Evolutionary conservation across 2,888 invertebrate genomes (phyloP).

Genomic region (Eupithecia vulgata): DNA sequence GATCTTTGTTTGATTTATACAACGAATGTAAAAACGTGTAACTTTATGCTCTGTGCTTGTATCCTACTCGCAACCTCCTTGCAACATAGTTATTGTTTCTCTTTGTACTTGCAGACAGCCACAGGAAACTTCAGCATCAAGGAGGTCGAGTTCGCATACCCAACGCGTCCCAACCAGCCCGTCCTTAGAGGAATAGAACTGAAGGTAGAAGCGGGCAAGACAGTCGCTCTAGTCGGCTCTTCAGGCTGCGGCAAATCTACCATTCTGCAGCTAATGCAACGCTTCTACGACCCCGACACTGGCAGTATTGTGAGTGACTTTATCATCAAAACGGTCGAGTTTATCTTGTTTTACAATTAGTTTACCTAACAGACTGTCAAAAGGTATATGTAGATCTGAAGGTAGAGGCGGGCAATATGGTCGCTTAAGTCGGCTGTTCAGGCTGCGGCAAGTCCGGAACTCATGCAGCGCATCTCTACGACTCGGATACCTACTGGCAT

Average conservation of each 20-base stretch:
- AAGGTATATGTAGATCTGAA: not conserved
- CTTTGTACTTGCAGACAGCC: conserved; percentile 78
- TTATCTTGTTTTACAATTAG: no score
- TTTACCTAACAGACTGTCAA: not conserved
- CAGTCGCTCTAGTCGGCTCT: conserved; percentile 89
- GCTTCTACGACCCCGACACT: conserved; percentile 90
- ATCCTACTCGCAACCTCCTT: no score
- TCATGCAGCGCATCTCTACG: conserved; percentile 90
- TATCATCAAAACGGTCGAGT: not conserved
- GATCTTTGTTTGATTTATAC: no score
- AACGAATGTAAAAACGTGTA: not conserved
- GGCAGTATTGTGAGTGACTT: conserved; percentile 72
- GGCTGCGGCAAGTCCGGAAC: conserved; percentile 94
- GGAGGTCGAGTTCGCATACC: conserved; percentile 91
- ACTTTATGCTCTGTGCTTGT: not conserved
- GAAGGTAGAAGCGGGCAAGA: conserved; percentile 87
- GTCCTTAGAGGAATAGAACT: conserved; percentile 88
- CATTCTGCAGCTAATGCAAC: conserved; percentile 89
- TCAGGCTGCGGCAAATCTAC: conserved; percentile 93
- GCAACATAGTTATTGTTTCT: no score
- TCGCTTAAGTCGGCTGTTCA: conserved; percentile 89
- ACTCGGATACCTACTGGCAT: conserved; percentile 81
- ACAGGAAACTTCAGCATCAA: conserved; percentile 87
- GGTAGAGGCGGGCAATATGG: conserved; percentile 85
- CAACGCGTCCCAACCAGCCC: conserved; percentile 88